Evolutionary conservation across 2,797 vertebrate species (phyloP), one percentile per base, ranked within the genome.

Genomic region (Sternotherus odoratus): DNA sequence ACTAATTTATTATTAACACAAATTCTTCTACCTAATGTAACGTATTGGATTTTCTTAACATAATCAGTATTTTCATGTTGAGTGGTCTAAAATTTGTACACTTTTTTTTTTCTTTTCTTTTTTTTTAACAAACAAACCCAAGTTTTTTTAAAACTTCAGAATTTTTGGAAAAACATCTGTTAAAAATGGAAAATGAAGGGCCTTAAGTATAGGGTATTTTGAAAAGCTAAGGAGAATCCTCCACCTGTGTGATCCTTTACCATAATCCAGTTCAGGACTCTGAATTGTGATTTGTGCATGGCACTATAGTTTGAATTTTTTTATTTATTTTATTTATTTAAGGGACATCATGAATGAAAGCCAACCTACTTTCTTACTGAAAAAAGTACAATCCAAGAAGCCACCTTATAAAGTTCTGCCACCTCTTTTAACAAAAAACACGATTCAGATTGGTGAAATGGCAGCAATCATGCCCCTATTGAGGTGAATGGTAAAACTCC

Each of bases 401-500:
- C 50, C 23, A 82, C 0, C 19, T 4, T 0, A 6, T 81, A 2
- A 30, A 8, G 0, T 30, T 1, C 57, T 28, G 23, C 1, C 0
- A 0, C 2, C 24, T 2, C 15, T 21, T 3, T 78, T 10, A 6
- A 30, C 11, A 48, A 12, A 10, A 2, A 30, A 6, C 33, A 36
- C 63, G 1, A 49, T 3, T 30, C 11, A 63, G 30, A 53, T 2
- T 53, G 4, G 78, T 4, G 6, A 24, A 49, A 75, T 21, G 0
- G 23, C 0, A 72, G 15, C 66, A 39, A 56, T 12, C 13, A 2
- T 1, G 10, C 4, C 12, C 12, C 46, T 24, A 1, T 39, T 3
- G 72, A 49, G n/a, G 33, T 28, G 36, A 24, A 3, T 4, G n/a
- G 39, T 15, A 4, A 24, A 6, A 0, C 24, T 43, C 49, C 9